These are phyloP conservation scores for Phallusia fumigata DNA, from an alignment of 23 tunicate genomes.

Conservation along the genomic window DNA sequence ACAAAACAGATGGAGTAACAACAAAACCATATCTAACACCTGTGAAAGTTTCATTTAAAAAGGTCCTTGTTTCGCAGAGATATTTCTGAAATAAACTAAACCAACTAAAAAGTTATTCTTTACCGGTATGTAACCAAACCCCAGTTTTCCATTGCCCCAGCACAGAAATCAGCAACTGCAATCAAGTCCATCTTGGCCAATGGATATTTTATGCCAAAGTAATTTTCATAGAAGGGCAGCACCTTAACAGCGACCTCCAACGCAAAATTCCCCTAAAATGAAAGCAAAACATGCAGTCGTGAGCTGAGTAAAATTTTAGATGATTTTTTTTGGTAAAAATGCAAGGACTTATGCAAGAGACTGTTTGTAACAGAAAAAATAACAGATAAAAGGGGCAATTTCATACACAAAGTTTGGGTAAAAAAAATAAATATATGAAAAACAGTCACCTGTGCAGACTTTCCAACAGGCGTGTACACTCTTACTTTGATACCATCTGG, in stretches of 20 bases:
- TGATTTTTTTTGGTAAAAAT: background rate
- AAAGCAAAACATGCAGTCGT: background rate
- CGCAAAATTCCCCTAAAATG: slow-evolving; percentile 67
- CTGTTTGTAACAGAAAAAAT: background rate
- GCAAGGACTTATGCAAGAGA: background rate
- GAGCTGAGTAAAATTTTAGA: background rate
- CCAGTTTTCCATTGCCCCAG: slow-evolving; percentile 99
- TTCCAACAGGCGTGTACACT: slow-evolving; percentile 91
- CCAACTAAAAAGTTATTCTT: too few relatives aligned
- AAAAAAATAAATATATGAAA: too few relatives aligned
- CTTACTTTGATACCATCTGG: slow-evolving; percentile 70
- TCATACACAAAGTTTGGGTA: too few relatives aligned
- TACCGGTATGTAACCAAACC: slow-evolving; percentile 94
- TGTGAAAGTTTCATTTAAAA: too few relatives aligned
- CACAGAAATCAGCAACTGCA: slow-evolving; percentile 94
- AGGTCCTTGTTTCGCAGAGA: too few relatives aligned
- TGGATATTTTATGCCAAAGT: slow-evolving; percentile 93
- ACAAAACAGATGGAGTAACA: too few relatives aligned
- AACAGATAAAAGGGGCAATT: too few relatives aligned
- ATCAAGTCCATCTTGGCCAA: slow-evolving; percentile 93
- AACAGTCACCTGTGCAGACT: slow-evolving; percentile 47
- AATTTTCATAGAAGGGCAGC: slow-evolving; percentile 82
- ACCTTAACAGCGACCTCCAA: slow-evolving; percentile 83
- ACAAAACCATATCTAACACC: too few relatives aligned
- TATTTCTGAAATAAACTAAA: too few relatives aligned